Evolutionary conservation across 2,888 invertebrate genomes (phyloP), one percentile per base, ranked within the genome.

Genomic region (Calliscelio sp.): DNA sequence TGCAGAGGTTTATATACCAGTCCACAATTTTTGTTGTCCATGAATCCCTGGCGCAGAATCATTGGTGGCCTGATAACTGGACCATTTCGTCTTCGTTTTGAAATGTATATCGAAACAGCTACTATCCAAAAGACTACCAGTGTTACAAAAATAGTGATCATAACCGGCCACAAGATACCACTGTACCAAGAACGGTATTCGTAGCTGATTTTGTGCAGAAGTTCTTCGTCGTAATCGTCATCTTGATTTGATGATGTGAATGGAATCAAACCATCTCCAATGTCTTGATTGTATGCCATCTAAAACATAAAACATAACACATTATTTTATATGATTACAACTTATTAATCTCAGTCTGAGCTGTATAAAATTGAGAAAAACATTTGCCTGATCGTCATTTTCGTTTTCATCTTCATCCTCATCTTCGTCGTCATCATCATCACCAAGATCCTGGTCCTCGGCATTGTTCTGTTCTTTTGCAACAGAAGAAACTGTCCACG

Each of bases 1-100:
- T 96, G 96, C 71, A 97, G 93, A 86, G 96, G 96, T 90, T 96
- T 96, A 93, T 97, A 97, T 20, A 97, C 96, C 81, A 97, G 94
- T 2, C 96, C 96, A 88, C 96, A 96, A 92, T 96, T 96, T 90
- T 95, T 96, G 94, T 95, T 96, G 82, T 93, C 93, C 16, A 90
- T 86, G 35, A 92, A 88, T 32, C 92, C 92, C 46, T 90, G 92
- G 25, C 93, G 91, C 8, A 93, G 89, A 8, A 93, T 93, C 91
- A 93, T 88, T 1, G 93, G 93, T 6, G 93, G 91, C 84, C 93
- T 91, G 46, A 93, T 90, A 0, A 93, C 93, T 0, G 92, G 93
- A 10, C 91, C 90, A 14, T 90, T 90, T 71, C 89, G 89, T 20
- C 88, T 89, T 20, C 92, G 89, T 70, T 90, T 91, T 2, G 91